Base-by-base conservation (phyloP, 2,888 invertebrate species). In the Phaedon cochleariae region DNA sequence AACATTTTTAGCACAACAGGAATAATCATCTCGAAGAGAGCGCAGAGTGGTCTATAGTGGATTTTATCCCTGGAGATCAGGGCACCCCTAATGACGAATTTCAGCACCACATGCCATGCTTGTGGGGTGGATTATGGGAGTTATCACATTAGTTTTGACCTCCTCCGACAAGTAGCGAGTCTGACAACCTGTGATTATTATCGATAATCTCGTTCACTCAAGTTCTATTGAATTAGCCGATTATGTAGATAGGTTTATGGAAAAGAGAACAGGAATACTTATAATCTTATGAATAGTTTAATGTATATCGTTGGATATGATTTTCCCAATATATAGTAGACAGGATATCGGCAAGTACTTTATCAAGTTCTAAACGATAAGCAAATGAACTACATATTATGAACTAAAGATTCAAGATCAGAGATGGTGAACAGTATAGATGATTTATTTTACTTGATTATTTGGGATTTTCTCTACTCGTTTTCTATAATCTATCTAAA, bases 181-280 rank as follows among this genome's bases (percentile, higher is more conserved):
- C 72, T 70, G 76, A 74, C 78, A 77, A 78, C 78, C 77, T 76
- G 76, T 77, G 75, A 78, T 78, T 78, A 78, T 75, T 69, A 65
- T 69, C 67, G 65, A 67, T 76, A 75, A 77, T 77, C 76, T 69
- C 60, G 60, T 73, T 72, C 62, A 62, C 54, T 61, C 41, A 63
- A 68, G 62, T 57, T 58, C 53, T 65, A 67, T 67, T 59, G 65
- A 67, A 68, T 66, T 63, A 69, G 46, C 34, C 52, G 52, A 59
- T 57, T 57, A 57, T 37, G 57, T 29, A 45, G 7, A 34, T 15
- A 37, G 9, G 31, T 31, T 54, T 31, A 12, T 31, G 29, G 20
- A n/a, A 34, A 20, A 20, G 3, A 21, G 26, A 26, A 7, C 3
- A 26, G 7, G 7, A 26, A 26, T 5, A 5, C 4, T 3, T 26